Evolutionary conservation across 2,113 vertebrate genomes (phyloP).

Genomic region (Rutilus rutilus): DNA sequence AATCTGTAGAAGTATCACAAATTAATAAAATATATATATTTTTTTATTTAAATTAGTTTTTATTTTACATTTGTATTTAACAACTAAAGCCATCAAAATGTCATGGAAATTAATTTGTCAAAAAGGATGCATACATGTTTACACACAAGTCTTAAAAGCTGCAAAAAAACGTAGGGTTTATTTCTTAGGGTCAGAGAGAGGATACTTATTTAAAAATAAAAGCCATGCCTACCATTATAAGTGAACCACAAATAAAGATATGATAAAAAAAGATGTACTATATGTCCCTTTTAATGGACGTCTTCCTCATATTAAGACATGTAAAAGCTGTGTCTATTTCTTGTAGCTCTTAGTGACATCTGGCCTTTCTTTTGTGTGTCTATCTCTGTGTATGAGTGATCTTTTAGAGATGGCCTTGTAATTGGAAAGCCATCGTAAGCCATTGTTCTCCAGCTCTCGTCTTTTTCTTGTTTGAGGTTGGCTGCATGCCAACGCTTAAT

Average conservation of each 20-base stretch:
- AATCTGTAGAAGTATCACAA: not conserved
- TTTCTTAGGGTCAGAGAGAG: too few relatives aligned
- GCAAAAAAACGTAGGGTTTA: too few relatives aligned
- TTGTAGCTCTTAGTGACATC: not conserved
- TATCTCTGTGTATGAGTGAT: conserved; percentile 64
- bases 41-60: too few relatives aligned
- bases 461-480: conserved; percentile 66
- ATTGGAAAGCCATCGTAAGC: conserved; percentile 76
- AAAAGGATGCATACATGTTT: not conserved
- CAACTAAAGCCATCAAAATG: too few relatives aligned
- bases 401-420: conserved; percentile 68
- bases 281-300: not conserved
- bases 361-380: not conserved
- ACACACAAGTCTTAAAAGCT: not conserved
- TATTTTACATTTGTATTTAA: too few relatives aligned
- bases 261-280: too few relatives aligned
- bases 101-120: too few relatives aligned
- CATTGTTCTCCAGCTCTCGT: conserved; percentile 57
- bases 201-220: not conserved
- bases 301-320: not conserved
- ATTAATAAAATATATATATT: too few relatives aligned
- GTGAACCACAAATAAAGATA: not conserved
- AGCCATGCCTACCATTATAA: not conserved
- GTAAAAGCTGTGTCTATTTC: not conserved
- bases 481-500: conserved; percentile 77